These are phyloP conservation scores for Pogonomyrmex barbatus DNA, from an alignment of 1,140 invertebrate species.

Conservation along the genomic window DNA sequence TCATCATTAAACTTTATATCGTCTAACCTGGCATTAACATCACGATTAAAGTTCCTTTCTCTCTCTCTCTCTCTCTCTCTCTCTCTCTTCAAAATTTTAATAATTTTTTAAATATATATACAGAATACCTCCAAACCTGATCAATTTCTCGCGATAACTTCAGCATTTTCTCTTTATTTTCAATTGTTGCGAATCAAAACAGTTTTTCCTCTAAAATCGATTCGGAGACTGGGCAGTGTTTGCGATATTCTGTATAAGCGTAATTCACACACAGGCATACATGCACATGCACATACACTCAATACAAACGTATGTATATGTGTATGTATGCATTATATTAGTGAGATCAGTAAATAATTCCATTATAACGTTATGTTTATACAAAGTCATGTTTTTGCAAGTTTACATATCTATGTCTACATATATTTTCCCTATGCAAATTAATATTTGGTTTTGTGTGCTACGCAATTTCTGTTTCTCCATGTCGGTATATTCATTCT, in stretches of 20 bases:
- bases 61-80: background rate
- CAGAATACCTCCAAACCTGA: conserved; percentile 49
- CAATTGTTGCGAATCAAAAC: background rate
- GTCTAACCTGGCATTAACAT: conserved; percentile 69
- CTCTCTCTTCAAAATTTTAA: conserved; percentile 63
- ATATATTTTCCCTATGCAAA: conserved; percentile 75
- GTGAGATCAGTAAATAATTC: conserved; percentile 83
- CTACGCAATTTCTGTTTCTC: conserved; percentile 65
- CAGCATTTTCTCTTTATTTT: background rate
- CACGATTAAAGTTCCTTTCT: conserved; percentile 61
- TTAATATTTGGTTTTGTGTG: conserved; percentile 83
- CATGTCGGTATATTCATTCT: conserved; percentile 41
- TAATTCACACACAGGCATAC: conserved; percentile 27
- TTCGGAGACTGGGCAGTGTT: conserved; percentile 24
- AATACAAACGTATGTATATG: conserved; percentile 43
- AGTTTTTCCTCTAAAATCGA: background rate
- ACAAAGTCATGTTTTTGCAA: conserved; percentile 78
- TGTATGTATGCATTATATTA: conserved; percentile 72
- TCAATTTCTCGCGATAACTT: conserved; percentile 16
- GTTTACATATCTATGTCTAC: conserved; percentile 75
- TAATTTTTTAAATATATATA: conserved; percentile 69
- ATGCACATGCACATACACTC: conserved; percentile 15
- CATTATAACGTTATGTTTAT: conserved; percentile 81
- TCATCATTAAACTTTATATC: conserved; percentile 71
- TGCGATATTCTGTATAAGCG: conserved; percentile 49